Base-by-base conservation (phyloP, 1,140 invertebrate species). In the Pseudomyrmex gracilis region DNA sequence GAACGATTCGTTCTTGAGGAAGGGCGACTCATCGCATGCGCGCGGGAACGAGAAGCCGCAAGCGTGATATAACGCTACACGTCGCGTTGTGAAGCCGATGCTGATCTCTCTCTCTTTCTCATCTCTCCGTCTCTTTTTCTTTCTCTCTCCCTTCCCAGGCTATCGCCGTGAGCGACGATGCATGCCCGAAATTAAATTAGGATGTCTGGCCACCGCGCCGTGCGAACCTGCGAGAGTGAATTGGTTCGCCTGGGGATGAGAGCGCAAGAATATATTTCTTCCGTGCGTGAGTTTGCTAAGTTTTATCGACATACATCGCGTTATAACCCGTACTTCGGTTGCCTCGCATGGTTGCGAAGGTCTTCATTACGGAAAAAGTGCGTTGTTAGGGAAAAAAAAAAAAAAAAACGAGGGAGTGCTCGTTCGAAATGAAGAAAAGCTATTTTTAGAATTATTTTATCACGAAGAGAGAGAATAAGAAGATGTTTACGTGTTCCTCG, bases 141-240 rank as follows among this genome's bases (percentile, higher is more conserved):
- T 5, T 7, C 34, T 7, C 34, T 34, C 34, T 34, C 5, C 7
- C 53, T 71, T 71, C 49, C 34, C 43, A 47, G 58, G 53, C 66
- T 55, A 70, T 58, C 67, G 76, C 76, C 76, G 76, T 80, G 53
- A 80, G 66, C 76, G 53, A 80, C 45, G 76, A 71, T 80, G 76
- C 66, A 71, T 22, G 53, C 53, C 43, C 76, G 76, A 80, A 80
- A 80, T 80, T 80, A 80, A 80, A 71, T 80, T 80, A 80, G 76
- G 76, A 80, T 70, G 66, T 80, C 76, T 80, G 55, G 76, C 66
- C 55, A 45, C 73, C 20, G 17, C 58, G 24, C 47, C 73, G 61
- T 76, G 60, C 47, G 60, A 76, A 24, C 49, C 61, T 61, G 51
- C 17, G 53, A 58, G 55, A 80, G 64, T 80, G 76, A 55, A 80